These are phyloP conservation scores for Sinosuthora webbiana DNA, from an alignment of 2,113 vertebrate genomes.

Conservation along the genomic window DNA sequence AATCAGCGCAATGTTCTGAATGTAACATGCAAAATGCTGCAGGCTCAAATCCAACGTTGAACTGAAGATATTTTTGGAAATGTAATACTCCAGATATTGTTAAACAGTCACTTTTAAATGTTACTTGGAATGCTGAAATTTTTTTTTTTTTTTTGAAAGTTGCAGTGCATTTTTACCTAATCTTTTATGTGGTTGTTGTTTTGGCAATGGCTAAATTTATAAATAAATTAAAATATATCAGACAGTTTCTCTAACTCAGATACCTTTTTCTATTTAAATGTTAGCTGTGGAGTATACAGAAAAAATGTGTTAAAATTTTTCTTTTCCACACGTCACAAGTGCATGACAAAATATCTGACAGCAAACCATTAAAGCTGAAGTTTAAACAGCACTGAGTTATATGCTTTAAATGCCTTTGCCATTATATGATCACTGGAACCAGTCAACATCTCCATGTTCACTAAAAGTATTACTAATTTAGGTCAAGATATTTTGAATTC, in stretches of 20 bases:
- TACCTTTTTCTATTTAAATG: not conserved
- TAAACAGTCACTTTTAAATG: not conserved
- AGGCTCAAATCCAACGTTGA: slow-evolving; percentile 32
- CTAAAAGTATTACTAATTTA: slow-evolving; percentile 49
- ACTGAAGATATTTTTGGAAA: slow-evolving; percentile 43
- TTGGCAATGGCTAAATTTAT: not conserved
- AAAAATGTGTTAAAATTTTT: not conserved
- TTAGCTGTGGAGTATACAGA: not conserved
- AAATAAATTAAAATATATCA: not conserved
- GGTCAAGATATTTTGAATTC: slow-evolving; percentile 14
- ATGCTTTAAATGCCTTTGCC: slow-evolving; percentile 28
- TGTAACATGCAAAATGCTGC: slow-evolving; percentile 16
- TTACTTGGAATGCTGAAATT: not conserved
- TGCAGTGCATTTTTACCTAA: not conserved
- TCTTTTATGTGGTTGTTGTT: not conserved
- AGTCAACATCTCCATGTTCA: slow-evolving; percentile 11
- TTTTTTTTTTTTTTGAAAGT: not conserved
- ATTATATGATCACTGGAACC: slow-evolving; percentile 14
- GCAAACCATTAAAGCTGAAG: not conserved
- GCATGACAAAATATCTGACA: slow-evolving; percentile 25
- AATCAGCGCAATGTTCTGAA: not conserved
- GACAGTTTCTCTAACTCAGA: not conserved
- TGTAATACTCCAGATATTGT: not conserved
- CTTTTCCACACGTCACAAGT: not conserved
- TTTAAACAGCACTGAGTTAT: slow-evolving; percentile 50